Evolutionary conservation across 2,113 vertebrate genomes (phyloP), one percentile per base, ranked within the genome.

Genomic region (Dendropsophus ebraccatus): DNA sequence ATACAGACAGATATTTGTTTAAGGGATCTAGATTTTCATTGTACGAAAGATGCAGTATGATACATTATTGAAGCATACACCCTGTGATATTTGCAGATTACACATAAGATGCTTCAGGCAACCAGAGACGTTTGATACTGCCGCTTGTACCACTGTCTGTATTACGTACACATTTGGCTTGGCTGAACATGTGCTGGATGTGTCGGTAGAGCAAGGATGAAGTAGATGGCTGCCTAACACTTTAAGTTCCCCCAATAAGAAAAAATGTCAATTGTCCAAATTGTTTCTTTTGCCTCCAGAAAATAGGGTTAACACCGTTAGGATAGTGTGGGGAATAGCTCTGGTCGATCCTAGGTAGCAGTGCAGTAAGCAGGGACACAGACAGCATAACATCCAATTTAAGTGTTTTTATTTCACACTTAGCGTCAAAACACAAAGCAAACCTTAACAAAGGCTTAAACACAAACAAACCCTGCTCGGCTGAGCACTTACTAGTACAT

Each of bases 1-100:
- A 76, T 52, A 50, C 41, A 76, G 74, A 76, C 74, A 76, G 74
- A 50, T 77, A 17, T 77, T 77, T 54, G 45, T 77, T 28, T 11
- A 77, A 52, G 28, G 30, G 74, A 77, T 52, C 25, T 52, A 21
- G 11, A 30, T 21, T 77, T 49, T 54, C 13, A 28, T 75, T 49
- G 6, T 9, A 50, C 28, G n/a, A 72, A 47, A 77, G 28, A 77
- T 77, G 74, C 7, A 19, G 28, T 54, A 54, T 54, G 74, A 77
- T 54, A 56, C 35, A 21, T 30, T 52, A 28, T 77, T 13, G n/a
- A 60, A 80, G 13, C n/a, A 56, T 54, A 80, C 37, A 41, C 19
- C 35, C 5, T 41, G 32, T 60, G 54, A 80, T 14, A 80, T 80
- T 62, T 80, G 56, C 77, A 45, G 35, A 80, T 28, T 16, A 11